Base-by-base conservation (phyloP, 2,113 vertebrate species). In the Bos taurus region DNA sequence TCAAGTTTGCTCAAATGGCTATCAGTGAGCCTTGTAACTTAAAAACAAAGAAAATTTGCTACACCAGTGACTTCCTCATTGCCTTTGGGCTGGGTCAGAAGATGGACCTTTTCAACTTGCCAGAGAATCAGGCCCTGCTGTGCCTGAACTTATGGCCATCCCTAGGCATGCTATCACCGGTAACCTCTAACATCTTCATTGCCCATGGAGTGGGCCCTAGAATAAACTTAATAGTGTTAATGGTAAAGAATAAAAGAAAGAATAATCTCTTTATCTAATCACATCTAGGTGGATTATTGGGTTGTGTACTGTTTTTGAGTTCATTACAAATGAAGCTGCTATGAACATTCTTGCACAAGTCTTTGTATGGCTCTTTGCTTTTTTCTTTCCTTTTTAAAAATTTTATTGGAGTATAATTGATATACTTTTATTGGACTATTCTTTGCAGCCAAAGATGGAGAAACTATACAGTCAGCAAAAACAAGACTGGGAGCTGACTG, bases 1-100 rank as follows among this genome's bases (percentile, higher is more conserved):
- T 98, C 99, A 99, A 48, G 56, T 99, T 59, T 99, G 99, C 82
- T 99, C 99, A 50, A 2, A 98, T 99, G 95, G 99, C 99, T 0
- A 92, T 99, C 98, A 99, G 99, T 2, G 99, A 99, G 6, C 98
- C 99, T 17, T 98, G 98, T 94, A 99, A 99, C 46, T 98, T 99
- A n/a, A 81, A 80, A 80, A 17, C 6, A 48, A 50, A 50, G 25
- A 98, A 98, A 28, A 98, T 64, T 98, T 99, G 36, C 99, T 99
- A 93, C 97, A 99, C 95, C 74, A 82, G 0, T 99, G 98, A 98
- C 71, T 56, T 17, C 8, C 12, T 78, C 2, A 4, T 9, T 7
- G 26, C 52, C 10, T 64, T 7, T 7, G 7, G 26, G 60, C 23
- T 81, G 56, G 88, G 46, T 54, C n/a, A 25, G 80, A 78, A 97